Percentiles rank a stretch among this genome's conserved stretches.
phyloP scores from a whole-genome alignment of 1,140 invertebrate species.

The Linepithema humile region DNA sequence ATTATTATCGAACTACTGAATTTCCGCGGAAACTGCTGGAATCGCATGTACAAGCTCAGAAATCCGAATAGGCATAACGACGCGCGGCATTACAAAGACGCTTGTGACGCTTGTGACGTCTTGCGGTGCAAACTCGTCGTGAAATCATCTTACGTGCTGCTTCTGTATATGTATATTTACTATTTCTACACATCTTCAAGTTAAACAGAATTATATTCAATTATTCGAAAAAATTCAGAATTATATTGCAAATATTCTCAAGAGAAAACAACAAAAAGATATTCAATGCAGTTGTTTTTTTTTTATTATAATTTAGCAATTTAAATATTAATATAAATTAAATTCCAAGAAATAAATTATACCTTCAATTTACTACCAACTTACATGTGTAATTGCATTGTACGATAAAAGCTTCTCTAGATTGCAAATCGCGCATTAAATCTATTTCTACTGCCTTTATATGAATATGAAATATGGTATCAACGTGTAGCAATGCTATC shows the following conservation, averaged over 20 bases:
- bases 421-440: background rate
- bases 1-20: constrained; percentile 47
- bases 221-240: background rate
- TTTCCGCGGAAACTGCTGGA: constrained; percentile 11
- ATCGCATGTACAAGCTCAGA: constrained; percentile 11
- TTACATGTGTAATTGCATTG: background rate
- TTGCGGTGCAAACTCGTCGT: background rate
- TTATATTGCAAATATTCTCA: background rate
- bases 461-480: background rate
- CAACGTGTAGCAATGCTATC: background rate
- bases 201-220: background rate
- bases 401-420: background rate
- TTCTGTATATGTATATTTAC: background rate
- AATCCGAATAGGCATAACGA: constrained; percentile 27
- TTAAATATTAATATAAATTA: background rate
- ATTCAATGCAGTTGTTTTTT: background rate
- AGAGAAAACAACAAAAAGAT: background rate
- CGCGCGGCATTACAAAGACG: background rate
- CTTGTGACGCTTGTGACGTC: background rate
- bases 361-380: background rate
- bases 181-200: background rate
- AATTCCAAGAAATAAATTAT: background rate
- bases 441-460: background rate
- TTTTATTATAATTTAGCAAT: background rate
- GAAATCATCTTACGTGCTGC: constrained; percentile 4